These are phyloP conservation scores for Tanytarsus gracilentus DNA, from an alignment of 2,888 invertebrate species.

Conservation along the genomic window DNA sequence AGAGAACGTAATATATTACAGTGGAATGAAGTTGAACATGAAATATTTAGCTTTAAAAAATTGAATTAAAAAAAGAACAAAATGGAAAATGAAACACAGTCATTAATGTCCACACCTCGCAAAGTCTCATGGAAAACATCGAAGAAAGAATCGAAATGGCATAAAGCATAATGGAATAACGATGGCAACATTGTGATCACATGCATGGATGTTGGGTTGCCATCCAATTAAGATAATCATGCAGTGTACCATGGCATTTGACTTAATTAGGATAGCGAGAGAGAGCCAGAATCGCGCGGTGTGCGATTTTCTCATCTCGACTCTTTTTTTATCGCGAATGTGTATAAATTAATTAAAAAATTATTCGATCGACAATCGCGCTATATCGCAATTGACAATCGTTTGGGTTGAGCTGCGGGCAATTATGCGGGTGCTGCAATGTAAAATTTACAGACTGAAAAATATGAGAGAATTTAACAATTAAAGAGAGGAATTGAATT, in stretches of 20 bases:
- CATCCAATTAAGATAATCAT: slow-evolving; percentile 28
- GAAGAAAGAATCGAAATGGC: slow-evolving; percentile 12
- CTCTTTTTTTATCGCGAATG: too few relatives aligned
- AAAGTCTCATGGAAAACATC: background rate
- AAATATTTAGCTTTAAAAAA: background rate
- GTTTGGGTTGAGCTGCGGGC: background rate
- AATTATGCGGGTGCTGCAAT: too few relatives aligned
- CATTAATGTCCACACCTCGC: background rate
- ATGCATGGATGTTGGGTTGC: background rate
- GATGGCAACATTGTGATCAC: slow-evolving; percentile 23
- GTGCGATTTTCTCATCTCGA: too few relatives aligned
- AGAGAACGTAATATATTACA: too few relatives aligned
- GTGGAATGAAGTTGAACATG: background rate
- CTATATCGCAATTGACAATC: background rate
- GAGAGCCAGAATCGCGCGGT: background rate
- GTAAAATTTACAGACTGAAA: too few relatives aligned
- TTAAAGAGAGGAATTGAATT: too few relatives aligned
- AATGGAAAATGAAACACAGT: background rate
- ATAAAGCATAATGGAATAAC: slow-evolving; percentile 26
- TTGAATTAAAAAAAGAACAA: background rate
- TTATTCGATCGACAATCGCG: too few relatives aligned
- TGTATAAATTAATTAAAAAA: too few relatives aligned
- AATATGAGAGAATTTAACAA: too few relatives aligned
- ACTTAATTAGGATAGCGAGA: slow-evolving; percentile 17
- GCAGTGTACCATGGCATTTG: slow-evolving; percentile 7